Evolutionary conservation across 2,888 invertebrate species (phyloP).

Genomic region (Augochlorella aurata): DNA sequence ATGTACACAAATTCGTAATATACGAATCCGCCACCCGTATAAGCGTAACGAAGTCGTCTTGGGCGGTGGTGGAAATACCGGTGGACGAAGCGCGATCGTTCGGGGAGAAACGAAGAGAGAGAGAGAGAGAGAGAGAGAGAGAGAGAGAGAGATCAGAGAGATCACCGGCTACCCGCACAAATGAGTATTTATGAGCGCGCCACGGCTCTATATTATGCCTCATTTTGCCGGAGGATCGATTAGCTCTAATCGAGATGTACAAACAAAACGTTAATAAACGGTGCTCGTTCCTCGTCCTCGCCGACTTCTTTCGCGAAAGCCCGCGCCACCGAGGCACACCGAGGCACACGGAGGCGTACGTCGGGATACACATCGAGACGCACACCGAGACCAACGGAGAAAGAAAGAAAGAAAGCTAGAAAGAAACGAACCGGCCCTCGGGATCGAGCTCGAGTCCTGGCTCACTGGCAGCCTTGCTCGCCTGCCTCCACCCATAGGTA

Average conservation of each 20-base stretch:
- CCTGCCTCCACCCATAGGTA: conserved; percentile 26
- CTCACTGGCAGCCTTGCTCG: background rate
- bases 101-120: background rate
- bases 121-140: background rate
- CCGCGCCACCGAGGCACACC: background rate
- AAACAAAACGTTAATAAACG: conserved; percentile 72
- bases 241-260: conserved; percentile 74
- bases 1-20: conserved; percentile 56
- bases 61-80: conserved; percentile 71
- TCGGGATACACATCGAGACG: background rate
- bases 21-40: conserved; percentile 33
- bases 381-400: background rate
- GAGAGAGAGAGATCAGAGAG: conserved; percentile 23
- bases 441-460: conserved; percentile 31
- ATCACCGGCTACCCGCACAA: conserved; percentile 66
- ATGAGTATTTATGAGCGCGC: conserved; percentile 78
- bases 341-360: background rate
- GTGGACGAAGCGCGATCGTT: conserved; percentile 27
- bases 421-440: conserved; percentile 47
- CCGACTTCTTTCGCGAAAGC: conserved; percentile 30
- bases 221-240: conserved; percentile 73
- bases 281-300: conserved; percentile 35
- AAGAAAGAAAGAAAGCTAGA: conserved; percentile 24
- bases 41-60: conserved; percentile 72
- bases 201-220: conserved; percentile 74